Conservation (phyloP, 2,888 invertebrate species). For the Tinea trinotella region DNA sequence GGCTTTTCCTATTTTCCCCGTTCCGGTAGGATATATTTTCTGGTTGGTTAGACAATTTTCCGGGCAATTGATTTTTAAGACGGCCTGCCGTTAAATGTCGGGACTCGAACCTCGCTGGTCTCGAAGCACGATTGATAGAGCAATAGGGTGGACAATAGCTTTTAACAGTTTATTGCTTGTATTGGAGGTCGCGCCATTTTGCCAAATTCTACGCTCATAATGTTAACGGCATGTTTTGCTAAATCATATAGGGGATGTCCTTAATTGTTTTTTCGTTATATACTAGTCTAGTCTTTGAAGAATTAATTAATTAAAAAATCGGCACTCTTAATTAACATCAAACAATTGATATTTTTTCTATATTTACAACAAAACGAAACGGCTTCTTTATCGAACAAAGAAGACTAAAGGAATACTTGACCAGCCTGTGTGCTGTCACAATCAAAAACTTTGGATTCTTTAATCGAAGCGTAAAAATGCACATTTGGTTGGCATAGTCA, state of each 20-base stretch:
- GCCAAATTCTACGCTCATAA: slow-evolving; percentile 45
- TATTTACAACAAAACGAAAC: too few relatives aligned
- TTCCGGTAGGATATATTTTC: slow-evolving; percentile 62
- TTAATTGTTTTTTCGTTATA: too few relatives aligned
- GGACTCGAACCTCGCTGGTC: slow-evolving; percentile 33
- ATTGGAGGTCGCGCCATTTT: slow-evolving; percentile 42
- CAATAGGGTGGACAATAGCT: slow-evolving; percentile 38
- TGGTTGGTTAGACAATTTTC: slow-evolving; percentile 67
- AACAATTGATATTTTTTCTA: too few relatives aligned
- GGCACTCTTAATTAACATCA: too few relatives aligned
- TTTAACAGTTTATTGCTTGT: slow-evolving; percentile 46
- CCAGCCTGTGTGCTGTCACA: too few relatives aligned
- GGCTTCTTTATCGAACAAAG: too few relatives aligned
- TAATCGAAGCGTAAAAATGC: too few relatives aligned
- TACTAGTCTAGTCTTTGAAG: too few relatives aligned
- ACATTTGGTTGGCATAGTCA: too few relatives aligned
- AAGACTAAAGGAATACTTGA: too few relatives aligned
- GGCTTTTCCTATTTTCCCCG: slow-evolving; percentile 33
- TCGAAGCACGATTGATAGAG: slow-evolving; percentile 18
- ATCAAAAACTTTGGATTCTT: too few relatives aligned
- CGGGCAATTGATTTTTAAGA: slow-evolving; percentile 64
- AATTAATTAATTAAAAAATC: too few relatives aligned
- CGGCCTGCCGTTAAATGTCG: slow-evolving; percentile 34
- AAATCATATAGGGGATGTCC: slow-evolving; percentile 26
- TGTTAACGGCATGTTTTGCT: slow-evolving; percentile 38